Conservation (phyloP, 1,140 invertebrate genomes). For the Colletes gigas region DNA sequence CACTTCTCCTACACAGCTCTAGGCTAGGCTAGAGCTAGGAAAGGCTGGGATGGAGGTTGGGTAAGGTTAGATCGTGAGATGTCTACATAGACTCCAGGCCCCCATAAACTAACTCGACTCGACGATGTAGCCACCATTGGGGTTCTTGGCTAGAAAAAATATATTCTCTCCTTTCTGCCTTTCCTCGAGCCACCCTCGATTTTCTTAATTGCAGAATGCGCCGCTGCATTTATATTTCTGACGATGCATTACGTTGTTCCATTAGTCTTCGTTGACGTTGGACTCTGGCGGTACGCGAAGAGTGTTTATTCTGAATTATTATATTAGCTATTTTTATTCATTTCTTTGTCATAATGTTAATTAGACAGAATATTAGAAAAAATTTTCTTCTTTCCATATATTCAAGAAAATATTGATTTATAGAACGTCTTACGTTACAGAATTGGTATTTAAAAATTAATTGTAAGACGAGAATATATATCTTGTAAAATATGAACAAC, state of each 20-base stretch:
- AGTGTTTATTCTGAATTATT: no score
- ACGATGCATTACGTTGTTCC: neutral
- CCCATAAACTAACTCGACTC: conserved; percentile 76
- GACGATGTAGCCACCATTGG: conserved; percentile 67
- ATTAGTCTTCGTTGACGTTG: no score
- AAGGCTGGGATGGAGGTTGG: conserved; percentile 73
- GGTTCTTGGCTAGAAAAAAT: conserved; percentile 29
- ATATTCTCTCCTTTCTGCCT: neutral
- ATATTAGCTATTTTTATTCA: no score
- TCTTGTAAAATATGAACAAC: no score
- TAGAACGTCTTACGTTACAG: no score
- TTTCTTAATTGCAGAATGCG: neutral
- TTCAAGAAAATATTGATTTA: no score
- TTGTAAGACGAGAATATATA: no score
- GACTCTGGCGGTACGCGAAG: no score
- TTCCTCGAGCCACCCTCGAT: neutral
- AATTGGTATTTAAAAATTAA: no score
- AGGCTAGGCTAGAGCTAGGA: conserved; percentile 76
- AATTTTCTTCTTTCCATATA: no score
- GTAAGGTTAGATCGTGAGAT: conserved; percentile 76
- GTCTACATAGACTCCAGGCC: conserved; percentile 76
- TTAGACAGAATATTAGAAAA: no score
- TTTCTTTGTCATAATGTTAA: no score
- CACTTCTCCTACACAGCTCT: conserved; percentile 76
- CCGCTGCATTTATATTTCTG: neutral